Evolutionary conservation across 2,797 vertebrate species (phyloP), one percentile per base, ranked within the genome.

Genomic region (Macrochelys suwanniensis): DNA sequence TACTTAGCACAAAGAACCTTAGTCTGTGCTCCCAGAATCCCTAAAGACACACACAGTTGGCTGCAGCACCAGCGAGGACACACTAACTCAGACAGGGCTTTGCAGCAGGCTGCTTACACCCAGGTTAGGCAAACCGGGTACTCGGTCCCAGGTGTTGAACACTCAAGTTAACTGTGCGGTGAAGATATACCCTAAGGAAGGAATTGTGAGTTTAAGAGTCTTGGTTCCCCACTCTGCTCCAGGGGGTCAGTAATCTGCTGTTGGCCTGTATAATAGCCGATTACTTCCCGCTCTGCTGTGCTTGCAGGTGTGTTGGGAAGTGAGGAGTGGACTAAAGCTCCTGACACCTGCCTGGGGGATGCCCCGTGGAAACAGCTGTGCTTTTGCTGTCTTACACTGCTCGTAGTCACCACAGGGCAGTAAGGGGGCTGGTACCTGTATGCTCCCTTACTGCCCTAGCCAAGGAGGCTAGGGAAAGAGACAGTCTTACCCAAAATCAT

Each of bases 271-370:
- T 57, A 80, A 42, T n/a, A 74, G 11, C 1, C 5, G 15, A 17
- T 21, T 37, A 37, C 33, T 19, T 68, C n/a, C n/a, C 25, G 7
- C 42, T 28, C 74, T 47, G 8, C 7, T 0, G 11, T 65, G 2
- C 74, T 94, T 80, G 74, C 31, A 5, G 3, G 11, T 49, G 17
- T 59, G 5, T 85, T 84, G 71, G 59, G 42, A 1, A 56, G 25
- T 3, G 13, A 65, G n/a, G 31, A 85, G 45, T 0, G 3, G 80
- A 84, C 9, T n/a, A 0, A 0, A 92, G 57, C 47, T 37, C 37
- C 19, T 37, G n/a, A 8, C 21, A 74, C 23, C 37, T 47, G 42
- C 25, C 74, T 47, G 26, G 42, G 16, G 23, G 25, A 47, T 25
- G 10, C 42, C 42, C 42, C 26, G 12, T 76, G 25, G 23, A 74